A percentile compares a stretch with the other conserved stretches of the same genome.
Evolutionary conservation across 2,797 vertebrate genomes (phyloP).

Genomic region (Psittacula echo): DNA sequence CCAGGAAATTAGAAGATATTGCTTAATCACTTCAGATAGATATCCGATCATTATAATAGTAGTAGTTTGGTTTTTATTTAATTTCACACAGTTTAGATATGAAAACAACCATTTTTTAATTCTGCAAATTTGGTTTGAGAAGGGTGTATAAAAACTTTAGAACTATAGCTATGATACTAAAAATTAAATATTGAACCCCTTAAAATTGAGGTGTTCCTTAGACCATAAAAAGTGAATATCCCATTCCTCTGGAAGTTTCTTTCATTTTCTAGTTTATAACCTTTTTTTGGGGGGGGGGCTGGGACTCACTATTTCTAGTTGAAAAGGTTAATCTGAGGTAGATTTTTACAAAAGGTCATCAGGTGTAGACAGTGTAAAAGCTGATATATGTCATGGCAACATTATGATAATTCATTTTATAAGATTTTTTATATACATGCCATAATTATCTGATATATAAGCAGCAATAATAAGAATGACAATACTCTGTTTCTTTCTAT

Average conservation of each 20-base stretch:
- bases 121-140: not conserved
- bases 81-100: not conserved
- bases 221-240: not conserved
- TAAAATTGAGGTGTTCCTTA: not conserved
- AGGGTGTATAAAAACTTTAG: not conserved
- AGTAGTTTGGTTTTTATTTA: not conserved
- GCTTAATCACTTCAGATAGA: not conserved
- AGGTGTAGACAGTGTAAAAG: not conserved
- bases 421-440: not conserved
- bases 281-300: not conserved
- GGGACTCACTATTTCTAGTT: not conserved
- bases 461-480: not conserved
- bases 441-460: not conserved
- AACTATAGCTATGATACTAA: not conserved
- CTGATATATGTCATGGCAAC: not conserved
- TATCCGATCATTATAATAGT: not conserved
- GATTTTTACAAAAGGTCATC: slow-evolving; percentile 13
- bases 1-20: not conserved
- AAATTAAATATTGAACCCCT: not conserved
- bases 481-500: not conserved
- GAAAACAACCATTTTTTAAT: not conserved
- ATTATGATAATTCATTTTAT: not conserved
- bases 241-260: not conserved
- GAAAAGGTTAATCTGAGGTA: slow-evolving; percentile 2
- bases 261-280: not conserved